Evolutionary conservation across 2,113 vertebrate genomes (phyloP).

Genomic region (Macquaria ambigua): DNA sequence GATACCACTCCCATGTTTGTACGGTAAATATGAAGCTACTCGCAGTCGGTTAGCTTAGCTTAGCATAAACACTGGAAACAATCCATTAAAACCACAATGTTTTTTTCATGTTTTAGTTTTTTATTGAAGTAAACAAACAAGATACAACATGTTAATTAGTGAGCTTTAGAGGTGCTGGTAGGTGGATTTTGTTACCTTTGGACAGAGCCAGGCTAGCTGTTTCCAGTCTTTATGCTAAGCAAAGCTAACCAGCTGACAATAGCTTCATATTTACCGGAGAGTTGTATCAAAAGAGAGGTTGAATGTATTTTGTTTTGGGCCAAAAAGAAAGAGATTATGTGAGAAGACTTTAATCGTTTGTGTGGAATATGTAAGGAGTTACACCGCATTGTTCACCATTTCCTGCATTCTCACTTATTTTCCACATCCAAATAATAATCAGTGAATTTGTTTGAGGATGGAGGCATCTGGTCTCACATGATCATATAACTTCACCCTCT

Average conservation of each 20-base stretch:
- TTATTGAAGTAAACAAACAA: neutral
- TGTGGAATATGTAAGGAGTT: neutral
- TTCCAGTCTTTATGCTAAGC: neutral
- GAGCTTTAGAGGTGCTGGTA: neutral
- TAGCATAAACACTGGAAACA: no score
- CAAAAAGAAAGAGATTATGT: neutral
- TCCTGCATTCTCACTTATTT: neutral
- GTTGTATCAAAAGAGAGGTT: neutral
- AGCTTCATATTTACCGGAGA: neutral
- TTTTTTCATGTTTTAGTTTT: no score
- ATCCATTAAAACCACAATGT: no score
- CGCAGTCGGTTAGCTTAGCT: no score
- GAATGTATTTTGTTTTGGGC: neutral
- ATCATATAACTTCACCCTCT: neutral
- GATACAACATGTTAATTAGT: neutral
- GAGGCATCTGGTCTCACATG: constrained; percentile 30
- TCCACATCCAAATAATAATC: neutral
- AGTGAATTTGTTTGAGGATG: neutral
- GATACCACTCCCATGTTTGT: no score
- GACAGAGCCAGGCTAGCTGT: neutral
- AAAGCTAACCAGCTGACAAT: neutral
- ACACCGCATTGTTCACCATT: neutral
- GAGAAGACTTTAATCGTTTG: neutral
- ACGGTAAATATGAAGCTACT: no score
- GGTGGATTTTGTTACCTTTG: neutral